Conservation (phyloP, 2,888 invertebrate species). For the Byasa hedistus region DNA sequence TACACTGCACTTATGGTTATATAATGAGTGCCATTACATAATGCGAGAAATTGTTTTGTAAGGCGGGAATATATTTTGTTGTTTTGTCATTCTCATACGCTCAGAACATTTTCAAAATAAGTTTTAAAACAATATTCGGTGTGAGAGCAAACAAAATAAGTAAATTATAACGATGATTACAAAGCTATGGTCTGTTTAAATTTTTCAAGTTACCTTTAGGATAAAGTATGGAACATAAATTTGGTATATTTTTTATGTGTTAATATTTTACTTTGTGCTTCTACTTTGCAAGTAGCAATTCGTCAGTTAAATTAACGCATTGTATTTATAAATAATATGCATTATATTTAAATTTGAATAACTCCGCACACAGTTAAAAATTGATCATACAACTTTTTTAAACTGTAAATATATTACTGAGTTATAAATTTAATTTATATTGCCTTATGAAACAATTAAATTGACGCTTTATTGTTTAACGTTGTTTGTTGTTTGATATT, state of each 20-base stretch:
- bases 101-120: background rate
- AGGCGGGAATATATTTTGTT: constrained; percentile 16
- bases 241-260: too few species aligned
- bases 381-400: background rate
- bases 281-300: too few species aligned
- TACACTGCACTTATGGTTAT: constrained; percentile 15
- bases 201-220: too few species aligned
- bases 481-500: too few species aligned
- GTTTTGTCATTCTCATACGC: constrained; percentile 3
- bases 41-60: constrained; percentile 15
- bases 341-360: background rate
- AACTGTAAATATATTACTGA: too few species aligned
- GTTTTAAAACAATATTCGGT: background rate
- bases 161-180: background rate
- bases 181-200: too few species aligned
- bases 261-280: too few species aligned
- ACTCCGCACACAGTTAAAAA: background rate
- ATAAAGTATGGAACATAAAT: too few species aligned
- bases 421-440: background rate
- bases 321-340: background rate
- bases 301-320: background rate
- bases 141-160: background rate
- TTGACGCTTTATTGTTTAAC: too few species aligned
- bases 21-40: constrained; percentile 18
- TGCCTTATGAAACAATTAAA: too few species aligned